Conservation (phyloP, 2,888 invertebrate species). For the Chromoteleia sp. region DNA sequence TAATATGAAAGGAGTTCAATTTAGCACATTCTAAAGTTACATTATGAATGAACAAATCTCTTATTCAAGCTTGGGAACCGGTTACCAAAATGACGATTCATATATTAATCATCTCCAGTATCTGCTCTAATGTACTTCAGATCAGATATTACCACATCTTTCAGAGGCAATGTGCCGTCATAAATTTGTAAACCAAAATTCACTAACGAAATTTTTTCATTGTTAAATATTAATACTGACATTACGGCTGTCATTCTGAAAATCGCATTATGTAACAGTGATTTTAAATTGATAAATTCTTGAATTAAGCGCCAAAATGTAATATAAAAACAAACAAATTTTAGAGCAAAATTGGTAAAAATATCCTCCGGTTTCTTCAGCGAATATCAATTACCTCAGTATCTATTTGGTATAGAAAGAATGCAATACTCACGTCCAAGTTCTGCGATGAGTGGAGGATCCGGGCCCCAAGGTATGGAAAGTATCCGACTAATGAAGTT, state of each 20-base stretch:
- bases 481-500: conserved; percentile 91
- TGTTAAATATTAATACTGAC: neutral
- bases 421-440: conserved; percentile 77
- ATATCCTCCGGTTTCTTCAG: neutral
- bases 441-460: conserved; percentile 87
- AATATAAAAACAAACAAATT: neutral
- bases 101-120: conserved; percentile 54
- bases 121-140: conserved; percentile 35
- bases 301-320: too few species aligned
- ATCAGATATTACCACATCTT: conserved; percentile 24
- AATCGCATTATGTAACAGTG: too few species aligned
- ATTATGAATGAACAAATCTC: conserved; percentile 51
- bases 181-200: conserved; percentile 11
- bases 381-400: neutral
- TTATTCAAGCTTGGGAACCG: conserved; percentile 41
- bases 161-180: conserved; percentile 1
- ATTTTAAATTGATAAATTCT: too few species aligned
- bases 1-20: conserved; percentile 46
- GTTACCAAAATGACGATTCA: conserved; percentile 44
- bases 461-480: conserved; percentile 92
- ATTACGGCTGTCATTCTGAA: too few species aligned
- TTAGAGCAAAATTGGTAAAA: neutral
- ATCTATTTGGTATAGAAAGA: too few species aligned
- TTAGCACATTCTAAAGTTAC: conserved; percentile 40
- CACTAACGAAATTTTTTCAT: neutral